Conservation (phyloP, 1,140 invertebrate species). For the Cephus cinctus region DNA sequence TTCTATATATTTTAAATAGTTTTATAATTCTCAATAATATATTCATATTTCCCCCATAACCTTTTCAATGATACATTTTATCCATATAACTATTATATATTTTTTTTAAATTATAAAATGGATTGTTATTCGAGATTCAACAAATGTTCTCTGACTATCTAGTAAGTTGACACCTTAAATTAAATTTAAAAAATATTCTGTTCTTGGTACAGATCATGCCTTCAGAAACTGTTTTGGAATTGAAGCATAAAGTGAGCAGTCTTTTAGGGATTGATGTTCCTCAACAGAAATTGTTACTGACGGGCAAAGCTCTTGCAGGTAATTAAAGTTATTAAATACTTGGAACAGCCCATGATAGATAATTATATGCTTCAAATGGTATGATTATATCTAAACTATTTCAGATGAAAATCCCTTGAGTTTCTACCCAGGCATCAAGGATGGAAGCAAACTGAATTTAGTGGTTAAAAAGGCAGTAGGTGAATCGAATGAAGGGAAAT, state of each 20-base stretch:
- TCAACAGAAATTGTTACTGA: slow-evolving; percentile 46
- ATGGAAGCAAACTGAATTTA: slow-evolving; percentile 47
- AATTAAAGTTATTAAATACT: slow-evolving; percentile 11
- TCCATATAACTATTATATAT: too few relatives aligned
- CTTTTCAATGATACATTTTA: too few relatives aligned
- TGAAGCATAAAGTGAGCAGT: slow-evolving; percentile 47
- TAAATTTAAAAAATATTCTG: background rate
- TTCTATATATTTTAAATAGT: too few relatives aligned
- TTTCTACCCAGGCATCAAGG: slow-evolving; percentile 53
- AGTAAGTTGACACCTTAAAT: background rate
- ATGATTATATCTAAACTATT: slow-evolving; percentile 16
- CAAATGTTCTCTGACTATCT: background rate
- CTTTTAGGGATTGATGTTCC: slow-evolving; percentile 44
- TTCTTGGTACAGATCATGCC: slow-evolving; percentile 39
- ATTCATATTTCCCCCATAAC: too few relatives aligned
- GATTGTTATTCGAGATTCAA: too few relatives aligned
- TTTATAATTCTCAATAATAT: too few relatives aligned
- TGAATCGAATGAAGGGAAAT: slow-evolving; percentile 27
- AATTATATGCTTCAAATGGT: slow-evolving; percentile 6
- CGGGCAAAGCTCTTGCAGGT: slow-evolving; percentile 48
- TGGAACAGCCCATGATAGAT: slow-evolving; percentile 5
- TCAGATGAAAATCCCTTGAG: slow-evolving; percentile 49
- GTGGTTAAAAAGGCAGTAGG: slow-evolving; percentile 37
- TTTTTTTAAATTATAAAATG: too few relatives aligned
- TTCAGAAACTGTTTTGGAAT: slow-evolving; percentile 42